phyloP scores from a whole-genome alignment of 37 sponge, comb jelly and placozoan species.

The Halichondria panicea region DNA sequence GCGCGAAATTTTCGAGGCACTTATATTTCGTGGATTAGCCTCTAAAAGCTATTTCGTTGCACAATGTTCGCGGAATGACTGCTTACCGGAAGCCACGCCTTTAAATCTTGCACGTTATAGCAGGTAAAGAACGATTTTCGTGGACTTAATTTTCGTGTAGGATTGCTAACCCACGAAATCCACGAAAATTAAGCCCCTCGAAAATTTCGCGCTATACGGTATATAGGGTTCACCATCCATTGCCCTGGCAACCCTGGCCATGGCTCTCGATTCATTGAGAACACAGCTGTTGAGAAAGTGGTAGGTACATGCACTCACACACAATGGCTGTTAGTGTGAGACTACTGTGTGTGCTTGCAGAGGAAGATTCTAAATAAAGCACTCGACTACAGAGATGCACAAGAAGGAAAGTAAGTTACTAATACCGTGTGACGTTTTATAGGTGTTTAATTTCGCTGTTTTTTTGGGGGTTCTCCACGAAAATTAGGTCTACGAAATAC shows the following conservation, averaged over 20 bases:
- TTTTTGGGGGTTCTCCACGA: too few relatives aligned
- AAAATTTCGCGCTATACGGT: background rate
- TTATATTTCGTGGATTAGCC: too few relatives aligned
- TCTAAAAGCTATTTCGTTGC: too few relatives aligned
- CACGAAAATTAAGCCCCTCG: background rate
- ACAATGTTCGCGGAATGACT: too few relatives aligned
- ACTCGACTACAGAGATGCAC: constrained; percentile 43
- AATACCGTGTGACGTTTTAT: background rate
- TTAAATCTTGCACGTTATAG: too few relatives aligned
- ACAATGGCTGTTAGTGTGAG: background rate
- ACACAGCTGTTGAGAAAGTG: constrained; percentile 76
- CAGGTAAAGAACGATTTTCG: too few relatives aligned
- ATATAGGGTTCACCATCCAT: constrained; percentile 51
- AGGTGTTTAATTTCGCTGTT: background rate
- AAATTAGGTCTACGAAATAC: too few relatives aligned
- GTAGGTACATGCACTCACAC: constrained; percentile 15
- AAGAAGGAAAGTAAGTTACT: constrained; percentile 43
- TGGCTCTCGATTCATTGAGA: constrained; percentile 78
- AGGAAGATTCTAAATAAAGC: constrained; percentile 23
- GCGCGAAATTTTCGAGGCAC: too few relatives aligned
- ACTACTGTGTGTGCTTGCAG: constrained; percentile 2
- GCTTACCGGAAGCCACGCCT: too few relatives aligned
- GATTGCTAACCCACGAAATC: background rate
- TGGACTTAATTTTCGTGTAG: too few relatives aligned
- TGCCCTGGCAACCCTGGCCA: constrained; percentile 84